These are phyloP conservation scores for Drosophila grimshawi DNA, from an alignment of 1,140 invertebrate genomes.

Conservation along the genomic window DNA sequence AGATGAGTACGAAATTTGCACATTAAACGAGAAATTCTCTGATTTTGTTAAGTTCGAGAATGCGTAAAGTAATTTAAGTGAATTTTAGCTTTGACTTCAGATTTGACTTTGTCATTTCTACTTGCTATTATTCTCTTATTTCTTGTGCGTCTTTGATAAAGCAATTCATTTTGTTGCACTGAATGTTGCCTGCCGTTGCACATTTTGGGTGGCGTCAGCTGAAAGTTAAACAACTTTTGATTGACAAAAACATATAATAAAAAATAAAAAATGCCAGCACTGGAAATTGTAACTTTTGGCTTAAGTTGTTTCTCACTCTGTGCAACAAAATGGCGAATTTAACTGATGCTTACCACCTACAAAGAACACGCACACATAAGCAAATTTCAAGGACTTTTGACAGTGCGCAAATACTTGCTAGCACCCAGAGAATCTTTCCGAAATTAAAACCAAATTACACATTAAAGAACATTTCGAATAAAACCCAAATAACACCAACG, in stretches of 20 bases:
- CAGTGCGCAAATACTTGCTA: constrained; percentile 55
- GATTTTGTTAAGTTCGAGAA: constrained; percentile 5
- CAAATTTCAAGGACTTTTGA: constrained; percentile 70
- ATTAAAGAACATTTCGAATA: constrained; percentile 24
- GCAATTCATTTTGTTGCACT: constrained; percentile 5
- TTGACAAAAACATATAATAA: background rate
- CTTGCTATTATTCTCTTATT: background rate
- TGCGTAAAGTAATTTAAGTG: constrained; percentile 40
- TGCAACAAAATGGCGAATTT: constrained; percentile 56
- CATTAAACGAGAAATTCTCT: constrained; percentile 35
- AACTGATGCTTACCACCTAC: constrained; percentile 44
- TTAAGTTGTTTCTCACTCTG: constrained; percentile 13
- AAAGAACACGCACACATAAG: constrained; percentile 20
- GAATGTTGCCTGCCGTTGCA: background rate
- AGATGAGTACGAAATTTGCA: constrained; percentile 37
- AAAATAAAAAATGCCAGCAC: constrained; percentile 1
- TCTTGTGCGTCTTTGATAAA: background rate
- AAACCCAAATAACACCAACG: constrained; percentile 11
- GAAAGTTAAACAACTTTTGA: constrained; percentile 12
- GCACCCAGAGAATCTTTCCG: constrained; percentile 29
- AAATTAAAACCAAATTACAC: constrained; percentile 39
- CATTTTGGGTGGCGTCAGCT: background rate
- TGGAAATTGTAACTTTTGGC: constrained; percentile 28
- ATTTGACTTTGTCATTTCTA: constrained; percentile 26
- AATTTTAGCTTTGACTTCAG: constrained; percentile 37